Percentiles rank a stretch among this genome's conserved stretches.
Evolutionary conservation across 64 coral and sea anemone genomes (phyloP).

Genomic region (Dendronephthya gigantea): DNA sequence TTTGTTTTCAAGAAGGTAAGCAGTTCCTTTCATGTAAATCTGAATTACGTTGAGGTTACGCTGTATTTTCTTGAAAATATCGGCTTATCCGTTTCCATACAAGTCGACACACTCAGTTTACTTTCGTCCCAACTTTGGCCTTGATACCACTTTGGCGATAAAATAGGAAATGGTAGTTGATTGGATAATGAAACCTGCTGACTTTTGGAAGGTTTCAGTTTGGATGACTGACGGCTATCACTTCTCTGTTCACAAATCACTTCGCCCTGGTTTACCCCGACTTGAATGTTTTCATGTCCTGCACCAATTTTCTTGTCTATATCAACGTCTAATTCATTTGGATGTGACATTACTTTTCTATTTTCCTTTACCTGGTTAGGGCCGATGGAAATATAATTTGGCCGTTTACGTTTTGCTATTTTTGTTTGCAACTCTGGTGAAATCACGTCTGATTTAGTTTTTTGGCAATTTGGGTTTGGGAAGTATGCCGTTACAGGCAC

Average conservation of each 20-base stretch:
- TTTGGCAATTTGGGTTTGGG: not conserved
- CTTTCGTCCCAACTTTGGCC: not conserved
- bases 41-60: not conserved
- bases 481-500: not conserved
- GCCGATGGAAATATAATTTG: not conserved
- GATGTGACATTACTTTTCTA: not conserved
- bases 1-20: not conserved
- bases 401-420: not conserved
- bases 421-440: not conserved
- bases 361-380: not conserved
- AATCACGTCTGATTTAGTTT: not conserved
- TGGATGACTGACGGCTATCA: not conserved
- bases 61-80: not conserved
- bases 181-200: not conserved
- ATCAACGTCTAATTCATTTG: not conserved
- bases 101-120: not conserved
- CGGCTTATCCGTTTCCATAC: not conserved
- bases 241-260: not conserved
- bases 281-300: not conserved
- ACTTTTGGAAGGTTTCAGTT: not conserved
- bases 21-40: not conserved
- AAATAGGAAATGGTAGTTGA: not conserved
- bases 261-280: no score
- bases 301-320: not conserved
- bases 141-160: not conserved